A percentile compares a stretch with the other conserved stretches of the same genome.
phyloP scores from a whole-genome alignment of 2,888 invertebrate genomes.

The Heliconius ismenius region DNA sequence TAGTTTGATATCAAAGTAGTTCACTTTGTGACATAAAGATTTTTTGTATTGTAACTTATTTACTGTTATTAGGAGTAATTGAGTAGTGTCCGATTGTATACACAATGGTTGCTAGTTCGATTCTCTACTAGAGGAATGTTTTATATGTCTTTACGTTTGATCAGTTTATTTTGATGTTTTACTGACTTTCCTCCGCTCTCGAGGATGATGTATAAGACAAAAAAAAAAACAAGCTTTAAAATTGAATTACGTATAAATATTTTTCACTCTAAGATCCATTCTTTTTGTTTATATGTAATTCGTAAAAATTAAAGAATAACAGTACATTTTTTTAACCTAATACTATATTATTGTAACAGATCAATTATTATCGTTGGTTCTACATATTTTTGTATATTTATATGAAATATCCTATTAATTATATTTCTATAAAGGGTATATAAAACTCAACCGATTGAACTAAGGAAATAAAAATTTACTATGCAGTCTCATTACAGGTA shows the following conservation, averaged over 20 bases:
- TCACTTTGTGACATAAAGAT: neutral
- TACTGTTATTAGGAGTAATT: neutral
- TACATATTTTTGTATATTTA: neutral
- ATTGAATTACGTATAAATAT: too few relatives aligned
- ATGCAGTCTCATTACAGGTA: conserved; percentile 15
- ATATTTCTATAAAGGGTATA: neutral
- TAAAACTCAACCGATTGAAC: conserved; percentile 3
- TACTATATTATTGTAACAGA: neutral
- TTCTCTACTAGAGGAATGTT: too few relatives aligned
- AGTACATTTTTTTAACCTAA: neutral
- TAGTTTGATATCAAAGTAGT: neutral
- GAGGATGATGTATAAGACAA: too few relatives aligned
- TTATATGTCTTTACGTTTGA: too few relatives aligned
- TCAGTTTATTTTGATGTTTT: too few relatives aligned
- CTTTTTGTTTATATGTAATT: too few relatives aligned
- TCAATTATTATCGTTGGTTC: neutral
- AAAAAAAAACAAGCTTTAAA: too few relatives aligned
- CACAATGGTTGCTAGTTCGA: too few relatives aligned
- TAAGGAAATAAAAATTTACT: conserved; percentile 2
- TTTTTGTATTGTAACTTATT: neutral
- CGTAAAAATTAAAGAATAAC: too few relatives aligned
- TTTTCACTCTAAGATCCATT: too few relatives aligned
- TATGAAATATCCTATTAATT: neutral
- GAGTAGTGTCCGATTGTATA: neutral
- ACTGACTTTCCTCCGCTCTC: too few relatives aligned